phyloP scores from a whole-genome alignment of 2,113 vertebrate species.

The Poicephalus meyeri region DNA sequence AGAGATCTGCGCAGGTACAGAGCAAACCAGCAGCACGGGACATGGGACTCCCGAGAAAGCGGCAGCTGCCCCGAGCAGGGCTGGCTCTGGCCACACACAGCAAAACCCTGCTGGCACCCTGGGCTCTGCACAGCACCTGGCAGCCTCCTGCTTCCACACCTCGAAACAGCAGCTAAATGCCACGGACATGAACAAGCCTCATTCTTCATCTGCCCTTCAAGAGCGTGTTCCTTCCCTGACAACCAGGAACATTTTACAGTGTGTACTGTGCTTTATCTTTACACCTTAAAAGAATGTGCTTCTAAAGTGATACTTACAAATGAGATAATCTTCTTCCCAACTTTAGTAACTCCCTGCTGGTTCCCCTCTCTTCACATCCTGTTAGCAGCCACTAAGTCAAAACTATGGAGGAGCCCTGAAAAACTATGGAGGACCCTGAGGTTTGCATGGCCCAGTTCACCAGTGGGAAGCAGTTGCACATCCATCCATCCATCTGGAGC shows the following conservation, averaged over 20 bases:
- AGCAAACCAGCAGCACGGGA: neutral
- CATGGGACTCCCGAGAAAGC: neutral
- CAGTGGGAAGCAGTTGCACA: rapidly evolving
- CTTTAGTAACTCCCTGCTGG: neutral
- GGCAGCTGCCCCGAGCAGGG: neutral
- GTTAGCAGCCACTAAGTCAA: neutral
- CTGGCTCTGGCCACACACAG: rapidly evolving
- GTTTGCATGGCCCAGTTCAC: rapidly evolving
- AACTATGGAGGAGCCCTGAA: no score
- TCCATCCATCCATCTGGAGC: rapidly evolving
- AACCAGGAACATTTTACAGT: neutral
- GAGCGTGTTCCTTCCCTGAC: neutral
- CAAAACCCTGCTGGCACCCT: neutral
- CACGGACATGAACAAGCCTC: rapidly evolving
- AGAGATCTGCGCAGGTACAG: neutral
- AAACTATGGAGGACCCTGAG: no score
- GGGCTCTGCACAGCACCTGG: neutral
- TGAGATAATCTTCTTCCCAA: neutral
- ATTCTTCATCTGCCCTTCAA: neutral
- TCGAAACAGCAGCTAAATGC: neutral
- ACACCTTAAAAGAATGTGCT: neutral
- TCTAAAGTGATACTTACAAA: neutral
- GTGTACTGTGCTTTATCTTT: neutral
- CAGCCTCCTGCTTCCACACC: neutral
- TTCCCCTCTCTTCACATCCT: neutral